Conservation (phyloP, 2,888 invertebrate genomes). For the Tineola bisselliella region DNA sequence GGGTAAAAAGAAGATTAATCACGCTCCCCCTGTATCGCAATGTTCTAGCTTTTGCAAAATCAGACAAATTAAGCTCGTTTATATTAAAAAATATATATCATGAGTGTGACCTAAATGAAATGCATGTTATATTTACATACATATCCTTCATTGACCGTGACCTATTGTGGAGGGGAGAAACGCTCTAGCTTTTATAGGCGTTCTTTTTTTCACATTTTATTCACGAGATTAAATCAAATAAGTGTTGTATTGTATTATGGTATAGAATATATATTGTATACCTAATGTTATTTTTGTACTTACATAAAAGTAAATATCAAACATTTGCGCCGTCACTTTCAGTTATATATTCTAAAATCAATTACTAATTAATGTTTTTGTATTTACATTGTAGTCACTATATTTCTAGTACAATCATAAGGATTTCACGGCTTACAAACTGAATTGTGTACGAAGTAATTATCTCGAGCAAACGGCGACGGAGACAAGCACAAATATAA, state of each 20-base stretch:
- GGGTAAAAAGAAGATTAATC: constrained; percentile 5
- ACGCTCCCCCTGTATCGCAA: not conserved
- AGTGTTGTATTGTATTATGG: too few relatives aligned
- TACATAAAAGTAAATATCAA: too few relatives aligned
- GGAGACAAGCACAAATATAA: not conserved
- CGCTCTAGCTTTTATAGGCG: too few relatives aligned
- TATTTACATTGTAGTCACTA: not conserved
- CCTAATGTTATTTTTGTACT: too few relatives aligned
- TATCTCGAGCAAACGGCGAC: not conserved
- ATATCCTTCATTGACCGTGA: too few relatives aligned
- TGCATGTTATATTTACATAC: too few relatives aligned
- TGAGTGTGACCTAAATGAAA: too few relatives aligned
- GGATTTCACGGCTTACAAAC: not conserved
- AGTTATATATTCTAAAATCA: not conserved
- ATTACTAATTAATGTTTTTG: not conserved
- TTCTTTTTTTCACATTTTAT: too few relatives aligned
- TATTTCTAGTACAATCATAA: not conserved
- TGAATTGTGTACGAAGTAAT: constrained; percentile 1
- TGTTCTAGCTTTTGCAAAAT: not conserved
- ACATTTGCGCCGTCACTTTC: too few relatives aligned
- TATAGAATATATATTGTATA: too few relatives aligned
- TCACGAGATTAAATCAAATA: too few relatives aligned
- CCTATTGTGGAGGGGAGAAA: too few relatives aligned
- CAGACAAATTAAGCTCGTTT: not conserved
- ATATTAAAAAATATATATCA: not conserved